These are phyloP conservation scores for Drosophila tropicalis DNA, from an alignment of 1,140 invertebrate species.

Conservation along the genomic window DNA sequence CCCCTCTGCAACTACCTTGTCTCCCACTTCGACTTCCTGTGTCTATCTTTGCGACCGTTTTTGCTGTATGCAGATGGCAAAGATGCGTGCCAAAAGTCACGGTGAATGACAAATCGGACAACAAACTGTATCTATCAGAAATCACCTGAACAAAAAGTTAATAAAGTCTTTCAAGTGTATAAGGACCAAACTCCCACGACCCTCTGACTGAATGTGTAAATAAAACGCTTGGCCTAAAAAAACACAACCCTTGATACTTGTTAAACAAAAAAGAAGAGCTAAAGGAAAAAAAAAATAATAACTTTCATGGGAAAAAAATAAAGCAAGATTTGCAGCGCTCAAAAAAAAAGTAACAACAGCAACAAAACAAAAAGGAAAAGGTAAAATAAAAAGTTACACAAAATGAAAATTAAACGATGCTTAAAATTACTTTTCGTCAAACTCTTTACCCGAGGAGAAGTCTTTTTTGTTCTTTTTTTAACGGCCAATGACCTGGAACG, in stretches of 20 bases:
- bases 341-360: slow-evolving; percentile 40
- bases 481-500: slow-evolving; percentile 14
- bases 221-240: slow-evolving; percentile 49
- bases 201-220: slow-evolving; percentile 26
- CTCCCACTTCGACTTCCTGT: background rate
- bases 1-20: background rate
- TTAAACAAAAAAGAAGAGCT: slow-evolving; percentile 35
- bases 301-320: slow-evolving; percentile 28
- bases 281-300: slow-evolving; percentile 27
- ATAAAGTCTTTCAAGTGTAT: slow-evolving; percentile 40
- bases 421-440: slow-evolving; percentile 80
- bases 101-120: slow-evolving; percentile 49
- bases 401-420: slow-evolving; percentile 81
- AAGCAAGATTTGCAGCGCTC: background rate
- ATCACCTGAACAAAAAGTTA: slow-evolving; percentile 11
- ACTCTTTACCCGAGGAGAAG: slow-evolving; percentile 52
- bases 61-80: slow-evolving; percentile 19
- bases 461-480: background rate
- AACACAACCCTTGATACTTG: slow-evolving; percentile 57
- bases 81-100: slow-evolving; percentile 55
- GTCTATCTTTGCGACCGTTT: background rate
- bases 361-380: slow-evolving; percentile 31
- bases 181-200: slow-evolving; percentile 36
- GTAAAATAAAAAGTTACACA: slow-evolving; percentile 64
- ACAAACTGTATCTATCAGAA: slow-evolving; percentile 16